Evolutionary conservation across 2,888 invertebrate species (phyloP), one percentile per base, ranked within the genome.

Genomic region (Dryococelus australis): DNA sequence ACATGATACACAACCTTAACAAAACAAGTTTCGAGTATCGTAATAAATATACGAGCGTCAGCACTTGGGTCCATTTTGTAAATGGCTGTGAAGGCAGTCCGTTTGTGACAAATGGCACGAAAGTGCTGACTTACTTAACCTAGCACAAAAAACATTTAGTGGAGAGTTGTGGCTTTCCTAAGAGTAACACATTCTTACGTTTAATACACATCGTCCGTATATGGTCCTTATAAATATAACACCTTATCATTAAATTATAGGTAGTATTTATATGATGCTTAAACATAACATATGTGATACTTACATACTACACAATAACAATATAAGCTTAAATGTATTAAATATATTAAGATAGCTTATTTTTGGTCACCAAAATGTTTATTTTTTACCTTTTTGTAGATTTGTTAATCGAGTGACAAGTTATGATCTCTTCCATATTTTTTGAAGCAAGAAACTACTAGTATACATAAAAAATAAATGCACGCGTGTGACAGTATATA

Each of bases 1-100:
- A 65, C 65, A 65, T 65, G 65, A 65, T 65, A 65, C 65, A 65
- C 65, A 65, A 65, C n/a, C 20, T 65, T 65, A 65, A 65, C 65
- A 65, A 65, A 65, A 65, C 65, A 65, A 20, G 65, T 65, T 65
- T 65, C 24, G 65, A 65, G 65, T 24, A 65, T 65, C 65, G 65
- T 65, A 65, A 65, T 65, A 10, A 3, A 8, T 8, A 16, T n/a
- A 65, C 20, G 47, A 47, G 47, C 47, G 65, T n/a, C 65, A 65
- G 65, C 65, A 24, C 65, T 65, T 65, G n/a, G n/a, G 65, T 20
- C n/a, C 65, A 65, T 65, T 51, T 65, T 24, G 65, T 65, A 20
- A 10, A 65, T 24, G 65, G 65, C 65, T 65, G 65, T 16, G 65
- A 65, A 47, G 65, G n/a, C 65, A 65, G 65, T 65, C n/a, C 65